Evolutionary conservation across 1,140 invertebrate genomes (phyloP).

Genomic region (Mylabris phalerata): DNA sequence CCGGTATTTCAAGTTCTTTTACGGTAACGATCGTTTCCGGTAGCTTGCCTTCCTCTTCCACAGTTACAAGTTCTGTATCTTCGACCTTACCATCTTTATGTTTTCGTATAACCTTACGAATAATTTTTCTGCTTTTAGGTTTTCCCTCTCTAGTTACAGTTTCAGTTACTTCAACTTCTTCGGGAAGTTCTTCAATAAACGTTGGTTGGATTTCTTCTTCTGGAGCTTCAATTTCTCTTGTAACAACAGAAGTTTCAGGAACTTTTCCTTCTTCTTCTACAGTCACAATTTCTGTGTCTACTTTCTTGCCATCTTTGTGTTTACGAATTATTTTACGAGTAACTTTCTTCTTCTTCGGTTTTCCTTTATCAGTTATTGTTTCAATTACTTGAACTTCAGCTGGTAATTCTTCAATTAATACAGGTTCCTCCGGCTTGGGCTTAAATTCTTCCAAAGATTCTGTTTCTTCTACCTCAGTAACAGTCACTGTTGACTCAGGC

Average conservation of each 20-base stretch:
- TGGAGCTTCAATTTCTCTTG: no score
- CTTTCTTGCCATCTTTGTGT: slow-evolving; percentile 25
- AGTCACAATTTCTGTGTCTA: slow-evolving; percentile 34
- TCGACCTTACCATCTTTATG: slow-evolving; percentile 11
- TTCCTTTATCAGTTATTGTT: slow-evolving; percentile 29
- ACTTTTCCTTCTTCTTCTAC: slow-evolving; percentile 36
- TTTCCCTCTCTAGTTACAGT: slow-evolving; percentile 23
- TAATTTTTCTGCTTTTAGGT: slow-evolving; percentile 28
- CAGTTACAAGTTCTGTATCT: slow-evolving; percentile 34
- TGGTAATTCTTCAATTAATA: slow-evolving; percentile 15
- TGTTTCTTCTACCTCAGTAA: slow-evolving; percentile 5
- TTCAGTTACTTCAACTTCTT: slow-evolving; percentile 30
- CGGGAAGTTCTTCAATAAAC: slow-evolving; percentile 37
- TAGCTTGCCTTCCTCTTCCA: slow-evolving; percentile 35
- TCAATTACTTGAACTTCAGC: slow-evolving; percentile 42
- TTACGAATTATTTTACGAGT: slow-evolving; percentile 39
- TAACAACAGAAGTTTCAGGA: slow-evolving; percentile 34
- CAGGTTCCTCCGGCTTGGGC: neutral
- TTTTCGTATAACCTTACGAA: slow-evolving; percentile 31
- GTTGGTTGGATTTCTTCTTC: no score
- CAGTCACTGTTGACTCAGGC: slow-evolving; percentile 29
- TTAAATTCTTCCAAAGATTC: slow-evolving; percentile 19
- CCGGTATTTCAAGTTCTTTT: slow-evolving; percentile 19
- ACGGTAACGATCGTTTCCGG: slow-evolving; percentile 30
- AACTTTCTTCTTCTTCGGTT: slow-evolving; percentile 6